A percentile compares a stretch with the other conserved stretches of the same genome.
These are phyloP conservation scores for Cyrtorhinus lividipennis DNA, from an alignment of 1,140 invertebrate species.

Conservation along the genomic window DNA sequence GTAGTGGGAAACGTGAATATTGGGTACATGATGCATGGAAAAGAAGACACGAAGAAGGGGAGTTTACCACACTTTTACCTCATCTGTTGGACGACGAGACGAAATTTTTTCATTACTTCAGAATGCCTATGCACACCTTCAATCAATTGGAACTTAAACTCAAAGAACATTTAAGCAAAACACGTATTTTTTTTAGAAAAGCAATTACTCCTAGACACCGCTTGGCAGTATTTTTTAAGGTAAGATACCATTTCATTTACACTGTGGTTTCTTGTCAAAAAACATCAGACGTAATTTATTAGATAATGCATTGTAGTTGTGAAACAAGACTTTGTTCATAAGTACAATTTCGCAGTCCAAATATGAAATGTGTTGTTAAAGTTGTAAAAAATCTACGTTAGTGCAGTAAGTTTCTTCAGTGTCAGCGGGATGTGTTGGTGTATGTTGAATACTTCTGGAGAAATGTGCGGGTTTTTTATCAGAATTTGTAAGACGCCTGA, in stretches of 20 bases:
- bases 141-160: slow-evolving; percentile 11
- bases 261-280: background rate
- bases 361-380: background rate
- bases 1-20: background rate
- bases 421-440: no score
- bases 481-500: no score
- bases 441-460: background rate
- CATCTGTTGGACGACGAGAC: slow-evolving; percentile 13
- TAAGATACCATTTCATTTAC: slow-evolving; percentile 2
- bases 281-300: background rate
- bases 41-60: slow-evolving; percentile 11
- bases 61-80: slow-evolving; percentile 12
- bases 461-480: background rate
- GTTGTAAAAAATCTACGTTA: no score
- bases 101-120: slow-evolving; percentile 21
- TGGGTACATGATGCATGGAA: background rate
- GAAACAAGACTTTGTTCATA: background rate
- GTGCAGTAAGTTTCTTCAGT: no score
- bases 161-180: slow-evolving; percentile 6
- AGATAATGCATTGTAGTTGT: background rate
- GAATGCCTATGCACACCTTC: slow-evolving; percentile 14
- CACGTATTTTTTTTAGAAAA: slow-evolving; percentile 12
- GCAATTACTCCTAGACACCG: background rate
- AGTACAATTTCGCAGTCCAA: background rate
- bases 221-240: slow-evolving; percentile 12